Conservation (phyloP, 2,797 vertebrate genomes). For the Micropoecilia bifurca region DNA sequence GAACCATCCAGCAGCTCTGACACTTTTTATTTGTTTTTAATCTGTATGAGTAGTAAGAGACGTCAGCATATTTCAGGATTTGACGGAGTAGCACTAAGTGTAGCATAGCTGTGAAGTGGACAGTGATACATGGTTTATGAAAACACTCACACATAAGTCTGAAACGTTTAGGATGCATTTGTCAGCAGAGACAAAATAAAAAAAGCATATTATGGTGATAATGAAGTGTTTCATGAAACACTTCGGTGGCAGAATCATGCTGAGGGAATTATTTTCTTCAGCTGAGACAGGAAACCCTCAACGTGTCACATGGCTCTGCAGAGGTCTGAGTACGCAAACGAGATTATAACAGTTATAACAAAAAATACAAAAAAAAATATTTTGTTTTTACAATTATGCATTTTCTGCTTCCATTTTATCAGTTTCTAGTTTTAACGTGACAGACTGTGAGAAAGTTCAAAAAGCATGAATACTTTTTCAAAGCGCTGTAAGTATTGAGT, state of each 20-base stretch:
- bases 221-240: neutral
- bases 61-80: neutral
- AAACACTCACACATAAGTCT: neutral
- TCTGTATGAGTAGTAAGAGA: neutral
- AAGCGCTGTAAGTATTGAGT: neutral
- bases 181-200: neutral
- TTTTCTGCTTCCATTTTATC: neutral
- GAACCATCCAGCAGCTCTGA: conserved; percentile 42
- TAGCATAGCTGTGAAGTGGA: neutral
- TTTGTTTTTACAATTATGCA: neutral
- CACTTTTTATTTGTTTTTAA: conserved; percentile 25
- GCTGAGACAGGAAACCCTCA: neutral
- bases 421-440: neutral
- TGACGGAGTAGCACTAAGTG: neutral
- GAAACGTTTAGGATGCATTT: neutral
- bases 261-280: neutral
- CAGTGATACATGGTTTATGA: neutral
- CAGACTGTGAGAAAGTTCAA: neutral
- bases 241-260: neutral
- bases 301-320: neutral
- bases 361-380: neutral
- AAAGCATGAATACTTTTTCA: neutral
- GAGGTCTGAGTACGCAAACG: neutral
- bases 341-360: neutral
- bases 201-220: neutral